Base-by-base conservation (phyloP, 2,888 invertebrate species). In the Amphipoea oculea region DNA sequence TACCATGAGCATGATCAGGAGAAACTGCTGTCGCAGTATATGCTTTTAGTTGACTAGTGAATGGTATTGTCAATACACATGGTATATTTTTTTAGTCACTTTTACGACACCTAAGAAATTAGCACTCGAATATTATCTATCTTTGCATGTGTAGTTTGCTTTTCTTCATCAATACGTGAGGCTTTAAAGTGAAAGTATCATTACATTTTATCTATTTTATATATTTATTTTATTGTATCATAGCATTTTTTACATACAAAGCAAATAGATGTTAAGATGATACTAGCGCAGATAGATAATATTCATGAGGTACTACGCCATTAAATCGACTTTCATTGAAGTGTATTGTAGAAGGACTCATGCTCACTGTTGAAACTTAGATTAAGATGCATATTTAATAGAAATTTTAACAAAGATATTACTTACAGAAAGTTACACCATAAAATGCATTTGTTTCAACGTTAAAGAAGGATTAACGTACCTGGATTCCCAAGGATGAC, bases 401-500 rank as follows among this genome's bases (percentile, higher is more conserved):
- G 14, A 29, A 17, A 54, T 17, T 23, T 54, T 17, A 75, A 74
- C 60, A 77, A 67, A 75, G 14, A 65, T 66, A 42, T 83, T 83
- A 85, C 85, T 83, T 78, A 85, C 79, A 77, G 51, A 79, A 65
- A 40, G 42, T 2, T 42, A 82, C 73, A 85, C 60, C 79, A 54
- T 77, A 73, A 62, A 78, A 77, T 75, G 63, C n/a, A 85, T 67
- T 71, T 73, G n/a, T 76, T 65, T 70, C 66, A 79, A 83, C 69
- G 75, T 81, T 86, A 88, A 73, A 80, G 76, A 82, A 89, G 51
- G 79, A 82, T 83, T 78, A 82, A 90, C 92, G 79, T 92, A 93
- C 93, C 93, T 92, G 89, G 79, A 81, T 67, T 82, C 89, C 91
- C 90, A 88, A 86, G 79, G 86, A 84, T 86, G 88, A 78, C 87